Conservation (phyloP, 2,113 vertebrate species). For the Bubalus kerabau region DNA sequence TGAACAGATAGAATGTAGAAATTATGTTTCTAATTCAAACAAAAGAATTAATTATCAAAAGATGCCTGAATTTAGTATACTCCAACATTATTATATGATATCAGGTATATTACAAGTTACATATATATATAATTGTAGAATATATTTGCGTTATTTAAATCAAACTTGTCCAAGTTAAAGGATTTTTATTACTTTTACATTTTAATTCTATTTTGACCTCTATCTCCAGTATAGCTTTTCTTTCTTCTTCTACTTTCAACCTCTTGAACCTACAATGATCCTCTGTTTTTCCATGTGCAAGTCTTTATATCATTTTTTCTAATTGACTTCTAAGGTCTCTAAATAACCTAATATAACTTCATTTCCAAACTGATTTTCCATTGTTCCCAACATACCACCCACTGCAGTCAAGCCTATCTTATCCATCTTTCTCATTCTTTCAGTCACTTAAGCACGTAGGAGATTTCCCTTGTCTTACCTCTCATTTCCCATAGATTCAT, state of each 20-base stretch:
- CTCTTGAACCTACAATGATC: background rate
- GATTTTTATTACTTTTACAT: background rate
- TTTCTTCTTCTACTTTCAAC: background rate
- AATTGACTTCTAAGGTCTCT: background rate
- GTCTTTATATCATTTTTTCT: background rate
- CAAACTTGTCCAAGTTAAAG: background rate
- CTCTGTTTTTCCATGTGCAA: background rate
- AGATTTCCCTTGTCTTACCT: background rate
- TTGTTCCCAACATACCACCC: background rate
- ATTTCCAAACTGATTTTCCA: background rate
- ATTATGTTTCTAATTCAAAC: background rate
- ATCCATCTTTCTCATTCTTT: background rate
- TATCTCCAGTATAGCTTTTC: background rate
- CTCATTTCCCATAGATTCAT: background rate
- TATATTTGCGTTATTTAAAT: background rate
- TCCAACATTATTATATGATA: background rate
- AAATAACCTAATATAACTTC: background rate
- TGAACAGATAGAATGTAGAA: background rate
- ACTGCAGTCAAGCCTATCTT: background rate
- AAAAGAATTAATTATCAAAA: background rate
- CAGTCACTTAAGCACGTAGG: background rate
- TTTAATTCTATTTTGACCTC: slow-evolving; percentile 15
- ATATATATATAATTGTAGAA: background rate
- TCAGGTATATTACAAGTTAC: background rate
- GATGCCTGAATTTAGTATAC: background rate